These are phyloP conservation scores for Cottus gobio DNA, from an alignment of 2,113 vertebrate species.

Conservation along the genomic window DNA sequence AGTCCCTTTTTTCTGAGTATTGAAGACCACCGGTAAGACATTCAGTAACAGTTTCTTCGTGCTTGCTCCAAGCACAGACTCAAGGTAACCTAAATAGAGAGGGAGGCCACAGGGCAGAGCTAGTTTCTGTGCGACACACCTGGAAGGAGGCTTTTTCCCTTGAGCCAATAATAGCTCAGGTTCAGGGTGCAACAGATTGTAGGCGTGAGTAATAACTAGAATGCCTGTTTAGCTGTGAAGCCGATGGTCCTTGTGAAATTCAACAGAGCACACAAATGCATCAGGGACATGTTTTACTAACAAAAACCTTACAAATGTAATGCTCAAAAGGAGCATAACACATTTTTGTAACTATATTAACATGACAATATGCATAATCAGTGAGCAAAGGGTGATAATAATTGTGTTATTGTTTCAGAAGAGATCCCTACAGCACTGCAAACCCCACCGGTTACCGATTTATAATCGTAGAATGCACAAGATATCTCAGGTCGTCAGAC, in stretches of 20 bases:
- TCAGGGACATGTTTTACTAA: neutral
- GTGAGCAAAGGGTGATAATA: neutral
- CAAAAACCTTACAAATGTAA: neutral
- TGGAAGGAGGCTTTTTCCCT: conserved; percentile 58
- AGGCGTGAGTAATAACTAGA: conserved; percentile 63
- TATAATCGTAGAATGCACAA: neutral
- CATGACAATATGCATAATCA: neutral
- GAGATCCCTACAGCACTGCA: neutral
- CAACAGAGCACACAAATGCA: conserved; percentile 32
- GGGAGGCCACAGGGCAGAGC: conserved; percentile 41
- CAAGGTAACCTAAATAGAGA: conserved; percentile 31
- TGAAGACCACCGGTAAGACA: conserved; percentile 2
- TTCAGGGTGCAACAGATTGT: conserved; percentile 55
- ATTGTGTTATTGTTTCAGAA: neutral
- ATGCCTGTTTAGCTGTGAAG: conserved; percentile 39
- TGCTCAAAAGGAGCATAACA: neutral
- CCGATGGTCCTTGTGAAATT: conserved; percentile 41
- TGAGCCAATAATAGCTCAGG: conserved; percentile 72
- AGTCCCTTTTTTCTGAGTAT: neutral
- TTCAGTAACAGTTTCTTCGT: conserved; percentile 11
- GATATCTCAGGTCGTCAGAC: neutral
- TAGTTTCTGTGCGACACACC: conserved; percentile 76
- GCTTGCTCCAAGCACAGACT: conserved; percentile 13
- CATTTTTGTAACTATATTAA: neutral
- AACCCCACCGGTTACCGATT: neutral